These are phyloP conservation scores for Ligdia adustata DNA, from an alignment of 2,888 invertebrate species.

Conservation along the genomic window DNA sequence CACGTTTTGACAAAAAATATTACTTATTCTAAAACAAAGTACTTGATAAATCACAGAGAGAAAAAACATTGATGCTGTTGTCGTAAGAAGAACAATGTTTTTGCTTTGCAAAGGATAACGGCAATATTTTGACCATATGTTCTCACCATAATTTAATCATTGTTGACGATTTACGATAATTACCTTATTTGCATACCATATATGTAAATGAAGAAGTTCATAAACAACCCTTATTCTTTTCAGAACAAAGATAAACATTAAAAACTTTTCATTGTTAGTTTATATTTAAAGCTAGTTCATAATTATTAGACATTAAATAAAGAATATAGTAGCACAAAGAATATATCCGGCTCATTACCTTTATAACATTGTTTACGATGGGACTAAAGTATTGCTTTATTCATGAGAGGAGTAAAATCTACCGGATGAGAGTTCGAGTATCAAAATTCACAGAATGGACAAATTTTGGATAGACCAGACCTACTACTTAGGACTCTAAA, in stretches of 20 bases:
- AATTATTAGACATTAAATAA: constrained; percentile 8
- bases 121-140: not conserved
- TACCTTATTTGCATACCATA: not conserved
- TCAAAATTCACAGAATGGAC: no score
- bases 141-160: constrained; percentile 16
- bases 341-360: constrained; percentile 38
- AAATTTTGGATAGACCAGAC: no score
- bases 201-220: constrained; percentile 9
- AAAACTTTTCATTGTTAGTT: not conserved
- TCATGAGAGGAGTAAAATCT: no score
- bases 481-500: no score
- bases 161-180: constrained; percentile 6
- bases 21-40: no score
- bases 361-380: constrained; percentile 20
- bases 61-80: no score
- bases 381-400: no score
- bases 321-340: constrained; percentile 29
- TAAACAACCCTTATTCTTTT: constrained; percentile 10
- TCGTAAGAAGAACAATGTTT: no score
- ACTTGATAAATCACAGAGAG: no score
- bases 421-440: no score
- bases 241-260: constrained; percentile 1
- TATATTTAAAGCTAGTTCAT: not conserved
- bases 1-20: no score
- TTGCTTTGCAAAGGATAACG: no score